Percentiles rank a stretch among this genome's conserved stretches.
These are phyloP conservation scores for Drosophila tristis DNA, from an alignment of 1,140 invertebrate species.

Conservation along the genomic window DNA sequence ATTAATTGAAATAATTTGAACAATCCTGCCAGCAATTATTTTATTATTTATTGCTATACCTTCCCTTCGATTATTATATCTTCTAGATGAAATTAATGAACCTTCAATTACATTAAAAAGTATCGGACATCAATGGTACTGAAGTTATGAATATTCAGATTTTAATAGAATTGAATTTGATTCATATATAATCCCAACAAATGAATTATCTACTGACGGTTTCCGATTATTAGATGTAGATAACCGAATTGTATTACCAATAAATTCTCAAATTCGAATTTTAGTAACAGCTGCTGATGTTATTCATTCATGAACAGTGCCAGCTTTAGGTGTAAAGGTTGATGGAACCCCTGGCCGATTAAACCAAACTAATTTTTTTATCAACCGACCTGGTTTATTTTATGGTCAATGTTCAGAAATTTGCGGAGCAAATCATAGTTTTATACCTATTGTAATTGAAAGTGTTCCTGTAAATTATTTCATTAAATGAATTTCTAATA, in stretches of 20 bases:
- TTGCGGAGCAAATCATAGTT: conserved; percentile 90
- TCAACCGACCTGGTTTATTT: conserved; percentile 86
- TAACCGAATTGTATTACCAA: conserved; percentile 86
- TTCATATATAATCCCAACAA: conserved; percentile 42
- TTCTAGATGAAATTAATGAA: conserved; percentile 86
- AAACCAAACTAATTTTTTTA: conserved; percentile 87
- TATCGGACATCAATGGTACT: conserved; percentile 89
- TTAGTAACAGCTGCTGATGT: conserved; percentile 87
- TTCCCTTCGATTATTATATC: conserved; percentile 86
- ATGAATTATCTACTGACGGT: conserved; percentile 74
- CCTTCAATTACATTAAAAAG: conserved; percentile 86
- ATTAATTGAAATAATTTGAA: conserved; percentile 88
- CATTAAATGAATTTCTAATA: conserved; percentile 86
- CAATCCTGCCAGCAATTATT: conserved; percentile 86
- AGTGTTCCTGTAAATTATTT: conserved; percentile 85
- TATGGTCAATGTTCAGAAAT: conserved; percentile 92
- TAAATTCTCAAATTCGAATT: conserved; percentile 86
- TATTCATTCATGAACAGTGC: conserved; percentile 89
- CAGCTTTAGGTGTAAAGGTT: conserved; percentile 87
- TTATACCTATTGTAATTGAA: conserved; percentile 91
- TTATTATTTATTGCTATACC: conserved; percentile 88
- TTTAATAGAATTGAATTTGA: conserved; percentile 85
- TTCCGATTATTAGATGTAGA: conserved; percentile 88
- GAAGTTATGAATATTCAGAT: conserved; percentile 88
- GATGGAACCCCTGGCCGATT: conserved; percentile 88